phyloP scores from a whole-genome alignment of 2,113 vertebrate genomes.

The Scalopus aquaticus region DNA sequence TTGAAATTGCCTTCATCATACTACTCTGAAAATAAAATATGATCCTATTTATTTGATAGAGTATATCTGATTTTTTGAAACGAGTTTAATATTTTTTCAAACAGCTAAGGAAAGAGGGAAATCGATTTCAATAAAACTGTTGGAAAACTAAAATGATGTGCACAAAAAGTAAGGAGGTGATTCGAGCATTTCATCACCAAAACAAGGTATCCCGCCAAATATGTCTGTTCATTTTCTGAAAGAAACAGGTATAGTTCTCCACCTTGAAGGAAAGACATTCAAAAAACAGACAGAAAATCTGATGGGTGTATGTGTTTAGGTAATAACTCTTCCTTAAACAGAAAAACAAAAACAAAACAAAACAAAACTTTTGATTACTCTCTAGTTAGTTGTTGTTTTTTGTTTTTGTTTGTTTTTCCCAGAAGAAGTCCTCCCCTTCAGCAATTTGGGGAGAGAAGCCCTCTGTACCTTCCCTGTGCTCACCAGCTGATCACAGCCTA shows the following conservation, averaged over 20 bases:
- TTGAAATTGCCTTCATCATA: slow-evolving; percentile 6
- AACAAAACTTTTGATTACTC: background rate
- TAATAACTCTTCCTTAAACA: background rate
- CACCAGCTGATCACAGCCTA: background rate
- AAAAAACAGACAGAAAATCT: background rate
- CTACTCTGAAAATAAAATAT: background rate
- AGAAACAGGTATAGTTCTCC: background rate
- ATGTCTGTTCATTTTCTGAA: background rate
- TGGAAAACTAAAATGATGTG: background rate
- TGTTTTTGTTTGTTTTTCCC: background rate
- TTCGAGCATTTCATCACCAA: background rate
- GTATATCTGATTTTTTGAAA: background rate
- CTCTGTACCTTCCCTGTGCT: background rate
- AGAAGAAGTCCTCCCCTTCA: background rate
- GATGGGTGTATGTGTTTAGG: background rate
- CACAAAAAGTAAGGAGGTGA: background rate
- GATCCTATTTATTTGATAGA: background rate
- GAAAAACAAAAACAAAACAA: background rate
- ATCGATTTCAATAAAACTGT: background rate
- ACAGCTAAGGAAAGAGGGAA: background rate
- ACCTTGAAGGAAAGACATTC: background rate
- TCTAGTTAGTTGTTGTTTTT: background rate
- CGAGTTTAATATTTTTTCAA: background rate
- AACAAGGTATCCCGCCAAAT: background rate
- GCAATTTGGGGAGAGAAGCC: background rate